These are phyloP conservation scores for Ditylenchus dipsaci DNA, from an alignment of 1,140 invertebrate genomes.

Conservation along the genomic window DNA sequence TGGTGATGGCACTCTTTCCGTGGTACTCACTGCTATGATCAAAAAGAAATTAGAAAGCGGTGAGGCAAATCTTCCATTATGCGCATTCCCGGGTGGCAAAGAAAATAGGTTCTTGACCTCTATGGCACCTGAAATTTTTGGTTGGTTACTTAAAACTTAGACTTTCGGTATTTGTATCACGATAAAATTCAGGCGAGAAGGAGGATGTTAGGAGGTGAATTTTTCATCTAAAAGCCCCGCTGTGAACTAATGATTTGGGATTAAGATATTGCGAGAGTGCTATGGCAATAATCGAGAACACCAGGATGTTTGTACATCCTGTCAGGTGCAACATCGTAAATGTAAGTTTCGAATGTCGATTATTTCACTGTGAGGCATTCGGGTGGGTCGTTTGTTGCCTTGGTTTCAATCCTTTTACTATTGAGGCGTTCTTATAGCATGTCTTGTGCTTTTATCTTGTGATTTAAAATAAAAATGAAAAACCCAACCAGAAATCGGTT, in stretches of 20 bases:
- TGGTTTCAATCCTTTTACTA: no score
- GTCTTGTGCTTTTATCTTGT: no score
- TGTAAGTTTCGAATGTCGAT: not conserved
- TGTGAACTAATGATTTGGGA: no score
- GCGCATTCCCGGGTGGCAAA: slow-evolving; percentile 34
- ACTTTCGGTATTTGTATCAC: not conserved
- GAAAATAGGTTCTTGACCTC: slow-evolving; percentile 8
- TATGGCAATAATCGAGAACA: slow-evolving; percentile 36
- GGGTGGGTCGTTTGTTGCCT: no score
- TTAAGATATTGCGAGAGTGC: slow-evolving; percentile 31
- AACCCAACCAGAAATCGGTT: no score
- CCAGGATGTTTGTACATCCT: slow-evolving; percentile 11
- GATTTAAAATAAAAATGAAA: no score
- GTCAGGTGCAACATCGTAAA: slow-evolving; percentile 25
- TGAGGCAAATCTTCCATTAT: slow-evolving; percentile 15
- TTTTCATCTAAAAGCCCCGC: no score
- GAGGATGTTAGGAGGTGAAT: slow-evolving; percentile 10
- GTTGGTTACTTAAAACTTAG: slow-evolving; percentile 2
- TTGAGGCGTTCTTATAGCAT: no score
- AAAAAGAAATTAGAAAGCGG: not conserved
- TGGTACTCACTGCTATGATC: slow-evolving; percentile 17
- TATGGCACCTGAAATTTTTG: slow-evolving; percentile 17
- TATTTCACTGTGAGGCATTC: no score
- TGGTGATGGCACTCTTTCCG: slow-evolving; percentile 33
- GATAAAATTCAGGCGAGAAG: slow-evolving; percentile 9